Conservation (phyloP, 1,140 invertebrate species). For the Cryptotermes secundus region DNA sequence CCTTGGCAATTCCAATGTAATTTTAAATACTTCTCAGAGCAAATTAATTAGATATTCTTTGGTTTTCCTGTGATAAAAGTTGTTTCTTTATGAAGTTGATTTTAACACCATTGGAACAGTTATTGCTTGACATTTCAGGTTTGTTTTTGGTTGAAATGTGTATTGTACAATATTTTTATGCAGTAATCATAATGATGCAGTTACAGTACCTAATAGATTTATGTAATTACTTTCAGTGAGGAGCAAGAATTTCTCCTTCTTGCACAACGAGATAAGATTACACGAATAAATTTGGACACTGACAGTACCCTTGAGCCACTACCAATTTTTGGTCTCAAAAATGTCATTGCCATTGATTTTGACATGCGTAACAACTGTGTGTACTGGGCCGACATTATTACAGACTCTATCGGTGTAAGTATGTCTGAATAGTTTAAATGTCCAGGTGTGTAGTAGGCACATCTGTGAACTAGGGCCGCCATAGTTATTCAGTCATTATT, state of each 20-base stretch:
- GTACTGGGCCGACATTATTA: conserved; percentile 84
- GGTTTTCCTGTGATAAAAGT: no score
- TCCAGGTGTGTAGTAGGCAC: not conserved
- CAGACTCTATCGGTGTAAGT: conserved; percentile 69
- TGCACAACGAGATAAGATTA: conserved; percentile 71
- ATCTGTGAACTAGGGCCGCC: no score
- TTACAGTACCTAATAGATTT: not conserved
- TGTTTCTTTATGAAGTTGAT: no score
- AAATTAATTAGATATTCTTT: no score
- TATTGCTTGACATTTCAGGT: no score
- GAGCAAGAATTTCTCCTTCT: conserved; percentile 75
- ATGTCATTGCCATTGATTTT: conserved; percentile 86
- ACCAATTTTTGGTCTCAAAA: conserved; percentile 66
- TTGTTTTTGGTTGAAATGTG: no score
- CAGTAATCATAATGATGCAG: not conserved
- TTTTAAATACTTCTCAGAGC: no score
- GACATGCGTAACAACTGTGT: conserved; percentile 83
- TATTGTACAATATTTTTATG: not conserved
- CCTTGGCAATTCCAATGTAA: no score
- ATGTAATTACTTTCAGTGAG: conserved; percentile 48
- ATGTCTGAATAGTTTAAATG: not conserved
- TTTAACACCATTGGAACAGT: no score
- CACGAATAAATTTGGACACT: conserved; percentile 64
- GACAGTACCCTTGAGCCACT: conserved; percentile 59
- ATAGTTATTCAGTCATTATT: no score